A percentile compares a stretch with the other conserved stretches of the same genome.
Conservation (phyloP, 2,113 vertebrate species). For the Oxygymnocypris stewartii region DNA sequence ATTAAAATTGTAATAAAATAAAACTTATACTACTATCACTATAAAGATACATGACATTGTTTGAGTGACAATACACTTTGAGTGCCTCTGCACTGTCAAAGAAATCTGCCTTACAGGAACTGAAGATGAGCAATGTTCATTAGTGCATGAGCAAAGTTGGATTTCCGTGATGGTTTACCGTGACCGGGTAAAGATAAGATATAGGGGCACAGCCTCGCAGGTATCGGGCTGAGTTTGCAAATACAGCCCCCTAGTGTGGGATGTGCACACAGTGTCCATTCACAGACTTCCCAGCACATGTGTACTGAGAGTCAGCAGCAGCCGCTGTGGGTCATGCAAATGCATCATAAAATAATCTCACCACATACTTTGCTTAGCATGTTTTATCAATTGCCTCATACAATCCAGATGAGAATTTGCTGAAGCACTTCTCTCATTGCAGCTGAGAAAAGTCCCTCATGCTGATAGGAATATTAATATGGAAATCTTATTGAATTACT, state of each 20-base stretch:
- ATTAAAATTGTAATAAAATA: background rate
- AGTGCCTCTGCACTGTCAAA: constrained; percentile 36
- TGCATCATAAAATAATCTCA: constrained; percentile 40
- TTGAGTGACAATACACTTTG: background rate
- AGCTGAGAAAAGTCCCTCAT: constrained; percentile 19
- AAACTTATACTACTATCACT: background rate
- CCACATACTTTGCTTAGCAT: constrained; percentile 42
- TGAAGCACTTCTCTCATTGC: constrained; percentile 2
- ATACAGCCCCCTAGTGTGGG: constrained; percentile 30
- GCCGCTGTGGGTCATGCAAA: constrained; percentile 60
- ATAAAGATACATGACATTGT: background rate
- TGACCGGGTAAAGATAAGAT: constrained; percentile 48
- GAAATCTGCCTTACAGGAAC: constrained; percentile 26
- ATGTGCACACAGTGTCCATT: constrained; percentile 54
- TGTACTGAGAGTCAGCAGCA: constrained; percentile 28
- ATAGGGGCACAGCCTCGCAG: constrained; percentile 4
- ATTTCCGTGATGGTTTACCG: constrained; percentile 26
- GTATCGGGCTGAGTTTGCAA: constrained; percentile 45
- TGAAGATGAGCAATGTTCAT: background rate
- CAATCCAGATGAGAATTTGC: constrained; percentile 1
- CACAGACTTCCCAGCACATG: constrained; percentile 47
- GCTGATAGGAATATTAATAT: constrained; percentile 51
- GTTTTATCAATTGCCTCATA: constrained; percentile 30
- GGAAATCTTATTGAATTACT: constrained; percentile 29
- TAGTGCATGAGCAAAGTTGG: background rate